Base-by-base conservation (phyloP, 2,113 vertebrate genomes). In the Fulica atra region DNA sequence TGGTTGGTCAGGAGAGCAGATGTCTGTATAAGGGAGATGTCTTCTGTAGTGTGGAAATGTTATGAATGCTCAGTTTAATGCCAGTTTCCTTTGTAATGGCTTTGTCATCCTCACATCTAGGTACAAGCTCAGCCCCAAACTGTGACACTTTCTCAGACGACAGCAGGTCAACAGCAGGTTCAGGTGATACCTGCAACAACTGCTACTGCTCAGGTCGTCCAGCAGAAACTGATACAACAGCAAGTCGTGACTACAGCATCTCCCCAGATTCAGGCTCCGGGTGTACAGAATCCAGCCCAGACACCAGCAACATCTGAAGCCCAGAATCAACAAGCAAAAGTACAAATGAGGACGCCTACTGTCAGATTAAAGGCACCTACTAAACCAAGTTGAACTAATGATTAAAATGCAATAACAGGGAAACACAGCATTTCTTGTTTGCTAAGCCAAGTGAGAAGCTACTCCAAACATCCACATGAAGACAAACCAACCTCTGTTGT, bases 181-280 rank as follows among this genome's bases (percentile, higher is more conserved):
- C 99, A 99, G 95, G 98, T 99, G 97, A 98, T 99, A 84, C 95
- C 99, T 4, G 96, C 98, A 11, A 98, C 98, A 56, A 97, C 98
- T 0, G 91, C 98, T 1, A 89, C 98, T 3, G 97, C 98, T 17
- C 99, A 98, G 88, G 98, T 98, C 1, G 98, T 99, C 66, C 99
- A 99, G 89, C 98, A 99, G 97, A 99, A 99, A 56, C 98, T 99
- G 64, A 96, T 99, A 60, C 99, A 99, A 89, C 98, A 99, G 97
- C 98, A 98, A 94, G 98, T 99, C 0, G 98, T 98, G 76, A 98
- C 98, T 2, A 96, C 98, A 6, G 97, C 98, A 2, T 98, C 98
- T 2, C 98, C 98, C 5, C 98, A 99, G 97, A 98, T 98, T 59
- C 98, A 99, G 91, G 98, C 98, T 4, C 98, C 98, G 3, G 98